A percentile compares a stretch with the other conserved stretches of the same genome.
phyloP scores from a whole-genome alignment of 2,888 invertebrate species.

The Melipona bicolor region DNA sequence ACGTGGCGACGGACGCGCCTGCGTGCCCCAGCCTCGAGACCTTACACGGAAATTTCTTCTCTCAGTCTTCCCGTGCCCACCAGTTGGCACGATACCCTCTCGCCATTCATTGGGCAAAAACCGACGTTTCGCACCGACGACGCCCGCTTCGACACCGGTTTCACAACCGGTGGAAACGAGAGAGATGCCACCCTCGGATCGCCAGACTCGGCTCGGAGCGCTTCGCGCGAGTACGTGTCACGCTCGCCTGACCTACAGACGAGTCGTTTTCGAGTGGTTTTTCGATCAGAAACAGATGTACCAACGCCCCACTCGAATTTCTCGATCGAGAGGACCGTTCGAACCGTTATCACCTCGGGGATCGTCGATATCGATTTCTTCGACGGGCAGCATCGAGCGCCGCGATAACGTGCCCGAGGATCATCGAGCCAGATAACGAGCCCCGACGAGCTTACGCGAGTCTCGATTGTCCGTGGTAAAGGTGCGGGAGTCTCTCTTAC shows the following conservation, averaged over 20 bases:
- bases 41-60: constrained; percentile 70
- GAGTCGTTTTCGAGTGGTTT: not conserved
- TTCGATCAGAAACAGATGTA: not conserved
- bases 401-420: constrained; percentile 14
- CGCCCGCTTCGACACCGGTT: too few species aligned
- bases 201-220: too few species aligned
- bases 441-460: constrained; percentile 10
- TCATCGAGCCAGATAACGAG: constrained; percentile 21
- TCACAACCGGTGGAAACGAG: too few species aligned
- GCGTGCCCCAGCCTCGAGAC: constrained; percentile 76
- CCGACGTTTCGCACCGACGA: too few species aligned
- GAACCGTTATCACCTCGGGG: not conserved
- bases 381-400: not conserved
- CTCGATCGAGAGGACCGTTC: constrained; percentile 16
- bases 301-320: not conserved
- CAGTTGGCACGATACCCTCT: constrained; percentile 62
- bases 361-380: constrained; percentile 50
- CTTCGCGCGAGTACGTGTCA: too few species aligned
- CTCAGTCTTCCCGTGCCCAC: constrained; percentile 68
- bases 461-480: constrained; percentile 17
- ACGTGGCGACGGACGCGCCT: constrained; percentile 81
- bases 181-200: too few species aligned
- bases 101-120: constrained; percentile 34
- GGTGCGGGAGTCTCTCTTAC: constrained; percentile 68
- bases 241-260: too few species aligned